Base-by-base conservation (phyloP, 1,140 invertebrate genomes). In the Temnothorax longispinosus region DNA sequence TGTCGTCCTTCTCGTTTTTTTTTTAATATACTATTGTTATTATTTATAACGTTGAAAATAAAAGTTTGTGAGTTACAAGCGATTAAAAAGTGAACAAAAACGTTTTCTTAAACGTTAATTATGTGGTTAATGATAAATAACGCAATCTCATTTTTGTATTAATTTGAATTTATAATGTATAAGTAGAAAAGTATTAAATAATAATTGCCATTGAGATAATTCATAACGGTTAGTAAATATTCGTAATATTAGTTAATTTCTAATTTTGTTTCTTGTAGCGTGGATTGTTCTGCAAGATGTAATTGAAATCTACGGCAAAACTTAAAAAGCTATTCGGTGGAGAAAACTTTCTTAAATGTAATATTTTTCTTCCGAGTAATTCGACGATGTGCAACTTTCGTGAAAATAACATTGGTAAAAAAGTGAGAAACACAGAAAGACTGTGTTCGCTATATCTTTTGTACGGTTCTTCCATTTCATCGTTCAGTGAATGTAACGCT, bases 351-450 rank as follows among this genome's bases (percentile, higher is more conserved):
- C 54, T 58, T 38, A 76, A 76, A 27, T 7, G 38, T 60, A 58
- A 76, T 60, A 44, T 41, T 76, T 60, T 58, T 44, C 15, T 44
- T 27, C 38, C 38, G 13, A 44, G 35, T 15, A 76, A 76, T 76
- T 76, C 56, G 38, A 76, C 35, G 21, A 76, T 60, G 35, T 60
- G n/a, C 74, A 52, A 76, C 38, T 76, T 44, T 76, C n/a, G 56
- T 18, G 15, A 60, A 60, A 76, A 13, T 27, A 60, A 58, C 38
- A 60, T 76, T 76, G 11, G n/a, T 41, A 47, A 60, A 76, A 76
- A 41, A 47, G 60, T 41, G 10, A 41, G 32, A 76, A 76, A 32
- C 38, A 6, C 38, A 1, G 54, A 35, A 41, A 60, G 13, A 54
- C 15, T 32, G 3, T 27, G 54, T 27, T 76, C 38, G 11, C 1